phyloP scores from a whole-genome alignment of 2,797 vertebrate genomes.

The Champsocephalus gunnari region DNA sequence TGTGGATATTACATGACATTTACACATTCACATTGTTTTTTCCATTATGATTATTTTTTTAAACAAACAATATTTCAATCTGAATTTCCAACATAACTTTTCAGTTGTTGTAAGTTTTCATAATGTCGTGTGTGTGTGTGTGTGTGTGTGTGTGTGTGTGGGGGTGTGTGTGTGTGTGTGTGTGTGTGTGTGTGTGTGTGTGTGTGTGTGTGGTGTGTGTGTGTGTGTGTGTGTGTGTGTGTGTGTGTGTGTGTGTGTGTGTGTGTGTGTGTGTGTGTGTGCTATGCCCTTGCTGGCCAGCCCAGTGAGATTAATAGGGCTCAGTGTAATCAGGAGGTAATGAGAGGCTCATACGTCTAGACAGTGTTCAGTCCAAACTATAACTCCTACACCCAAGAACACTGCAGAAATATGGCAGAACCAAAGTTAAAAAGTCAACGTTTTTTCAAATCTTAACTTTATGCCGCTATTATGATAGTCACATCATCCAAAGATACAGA shows the following conservation, averaged over 20 bases:
- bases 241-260: conserved; percentile 11
- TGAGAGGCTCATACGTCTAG: conserved; percentile 75
- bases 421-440: conserved; percentile 28
- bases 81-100: no score
- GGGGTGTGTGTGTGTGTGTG: not conserved
- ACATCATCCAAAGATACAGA: conserved; percentile 34
- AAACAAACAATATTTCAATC: no score
- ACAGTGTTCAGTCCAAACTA: conserved; percentile 68
- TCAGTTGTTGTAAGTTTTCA: no score
- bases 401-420: conserved; percentile 37
- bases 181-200: not conserved
- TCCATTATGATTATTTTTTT: no score
- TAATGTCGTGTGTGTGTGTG: not conserved
- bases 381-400: conserved; percentile 68
- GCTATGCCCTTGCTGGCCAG: conserved; percentile 11
- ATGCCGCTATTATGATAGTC: conserved; percentile 31
- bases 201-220: not conserved
- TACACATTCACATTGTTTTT: not conserved
- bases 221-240: not conserved
- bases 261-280: not conserved
- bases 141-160: not conserved
- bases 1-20: not conserved
- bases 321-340: conserved; percentile 69
- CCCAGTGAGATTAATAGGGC: conserved; percentile 64
- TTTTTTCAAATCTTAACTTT: conserved; percentile 44